phyloP scores from a whole-genome alignment of 2,113 vertebrate species.

The Thalassarche chlororhynchos region DNA sequence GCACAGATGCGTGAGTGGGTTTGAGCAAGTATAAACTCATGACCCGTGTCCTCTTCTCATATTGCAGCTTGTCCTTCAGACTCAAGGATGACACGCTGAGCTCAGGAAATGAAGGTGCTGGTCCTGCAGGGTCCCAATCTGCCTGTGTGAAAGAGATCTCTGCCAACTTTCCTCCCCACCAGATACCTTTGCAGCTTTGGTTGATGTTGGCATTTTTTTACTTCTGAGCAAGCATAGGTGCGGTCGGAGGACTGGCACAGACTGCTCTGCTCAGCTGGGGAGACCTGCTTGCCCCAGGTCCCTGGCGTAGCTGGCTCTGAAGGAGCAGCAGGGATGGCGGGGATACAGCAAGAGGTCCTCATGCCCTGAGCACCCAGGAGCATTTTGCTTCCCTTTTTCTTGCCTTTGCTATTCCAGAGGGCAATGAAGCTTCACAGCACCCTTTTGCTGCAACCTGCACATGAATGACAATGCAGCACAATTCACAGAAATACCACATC shows the following conservation, averaged over 20 bases:
- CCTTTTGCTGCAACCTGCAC: background rate
- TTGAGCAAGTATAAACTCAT: background rate
- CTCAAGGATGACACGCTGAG: background rate
- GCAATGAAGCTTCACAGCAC: background rate
- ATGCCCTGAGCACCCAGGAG: background rate
- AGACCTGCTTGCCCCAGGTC: background rate
- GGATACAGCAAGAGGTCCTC: background rate
- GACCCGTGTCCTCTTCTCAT: background rate
- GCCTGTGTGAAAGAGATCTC: background rate
- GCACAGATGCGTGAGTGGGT: background rate
- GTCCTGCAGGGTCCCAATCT: background rate
- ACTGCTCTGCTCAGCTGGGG: background rate
- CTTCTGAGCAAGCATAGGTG: background rate
- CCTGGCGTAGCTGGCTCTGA: fast-evolving
- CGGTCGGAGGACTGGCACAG: background rate
- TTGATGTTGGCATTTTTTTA: background rate
- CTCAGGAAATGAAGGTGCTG: background rate
- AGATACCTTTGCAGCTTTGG: background rate
- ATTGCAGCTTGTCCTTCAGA: background rate
- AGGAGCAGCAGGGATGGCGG: background rate
- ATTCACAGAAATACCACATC: background rate
- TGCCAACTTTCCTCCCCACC: background rate
- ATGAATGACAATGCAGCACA: background rate
- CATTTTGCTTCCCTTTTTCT: background rate
- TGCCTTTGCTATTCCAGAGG: background rate